Evolutionary conservation across 2,888 invertebrate genomes (phyloP).

Genomic region (Alentia gelatinosa): DNA sequence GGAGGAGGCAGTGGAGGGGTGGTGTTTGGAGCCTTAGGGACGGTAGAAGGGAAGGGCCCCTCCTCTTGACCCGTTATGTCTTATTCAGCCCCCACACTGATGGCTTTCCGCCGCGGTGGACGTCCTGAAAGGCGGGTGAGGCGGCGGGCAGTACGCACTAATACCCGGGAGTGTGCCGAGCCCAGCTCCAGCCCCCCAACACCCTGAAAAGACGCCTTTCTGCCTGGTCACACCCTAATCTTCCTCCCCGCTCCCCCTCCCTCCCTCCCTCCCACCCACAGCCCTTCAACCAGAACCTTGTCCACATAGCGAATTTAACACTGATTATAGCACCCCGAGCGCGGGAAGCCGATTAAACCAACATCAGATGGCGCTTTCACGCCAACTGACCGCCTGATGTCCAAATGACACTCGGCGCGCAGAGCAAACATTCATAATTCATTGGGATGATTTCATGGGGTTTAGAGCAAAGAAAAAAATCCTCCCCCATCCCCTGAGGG

Average conservation of each 20-base stretch:
- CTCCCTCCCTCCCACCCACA: background rate
- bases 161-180: background rate
- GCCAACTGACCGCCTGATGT: background rate
- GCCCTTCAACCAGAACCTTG: background rate
- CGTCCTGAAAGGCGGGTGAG: background rate
- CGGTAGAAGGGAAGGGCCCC: too few relatives aligned
- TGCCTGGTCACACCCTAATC: background rate
- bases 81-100: background rate
- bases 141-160: background rate
- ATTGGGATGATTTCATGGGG: background rate
- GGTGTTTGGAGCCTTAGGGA: background rate
- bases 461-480: background rate
- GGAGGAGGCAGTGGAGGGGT: background rate
- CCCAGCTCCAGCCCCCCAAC: background rate
- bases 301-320: background rate
- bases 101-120: slow-evolving; percentile 2
- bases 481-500: background rate
- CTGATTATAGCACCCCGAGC: background rate
- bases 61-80: slow-evolving; percentile 20
- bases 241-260: background rate
- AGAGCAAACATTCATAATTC: background rate
- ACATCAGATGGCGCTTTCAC: too few relatives aligned
- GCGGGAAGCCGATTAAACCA: too few relatives aligned
- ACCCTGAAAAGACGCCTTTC: background rate
- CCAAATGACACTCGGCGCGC: background rate